Evolutionary conservation across 1,140 invertebrate genomes (phyloP), one percentile per base, ranked within the genome.

Genomic region (Drosophila triauraria): DNA sequence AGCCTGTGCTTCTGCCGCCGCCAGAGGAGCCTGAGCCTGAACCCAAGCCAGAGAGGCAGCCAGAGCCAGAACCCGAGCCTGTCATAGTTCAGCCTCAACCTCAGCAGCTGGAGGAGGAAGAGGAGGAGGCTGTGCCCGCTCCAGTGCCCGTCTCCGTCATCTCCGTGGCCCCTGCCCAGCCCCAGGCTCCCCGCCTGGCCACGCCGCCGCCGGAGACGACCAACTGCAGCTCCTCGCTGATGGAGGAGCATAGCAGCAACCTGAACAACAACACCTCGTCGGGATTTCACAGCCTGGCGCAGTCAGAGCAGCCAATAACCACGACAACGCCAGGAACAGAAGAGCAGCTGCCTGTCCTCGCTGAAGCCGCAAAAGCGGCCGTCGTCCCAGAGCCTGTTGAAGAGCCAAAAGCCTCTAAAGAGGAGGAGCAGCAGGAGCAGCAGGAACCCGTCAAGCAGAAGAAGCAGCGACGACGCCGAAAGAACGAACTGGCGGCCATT

Each of bases 401-500:
- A 4, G 47, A n/a, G 15, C 50, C 27, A 13, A 5, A 15, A 1
- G 5, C 13, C 13, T 9, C 25, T 6, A 12, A 38, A 3, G 20
- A 25, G 0, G 25, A 62, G n/a, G 25, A 12, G 40, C 9, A 53
- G n/a, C 2, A 47, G 13, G 8, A 50, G 12, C 50, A 47, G 4
- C 48, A n/a, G 2, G 40, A 6, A 0, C 51, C 50, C 25, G 12
- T 9, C 5, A 56, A 42, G 20, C 17, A 91, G 42, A 92, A 92
- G 57, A 92, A 92, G 58, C 91, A 91, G 47, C 76, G 91, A 2
- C 57, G 91, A 0, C 54, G 91, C 9, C 79, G 92, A 7, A 93
- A 93, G 61, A 93, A 93, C 57, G 92, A 93, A 42, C 71, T 93
- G 56, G 92, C 92, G 3, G 88, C 92, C 23, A 93, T 93, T 71